These are phyloP conservation scores for Gisinianus flammeolus DNA, from an alignment of 2,888 invertebrate genomes.

Conservation along the genomic window DNA sequence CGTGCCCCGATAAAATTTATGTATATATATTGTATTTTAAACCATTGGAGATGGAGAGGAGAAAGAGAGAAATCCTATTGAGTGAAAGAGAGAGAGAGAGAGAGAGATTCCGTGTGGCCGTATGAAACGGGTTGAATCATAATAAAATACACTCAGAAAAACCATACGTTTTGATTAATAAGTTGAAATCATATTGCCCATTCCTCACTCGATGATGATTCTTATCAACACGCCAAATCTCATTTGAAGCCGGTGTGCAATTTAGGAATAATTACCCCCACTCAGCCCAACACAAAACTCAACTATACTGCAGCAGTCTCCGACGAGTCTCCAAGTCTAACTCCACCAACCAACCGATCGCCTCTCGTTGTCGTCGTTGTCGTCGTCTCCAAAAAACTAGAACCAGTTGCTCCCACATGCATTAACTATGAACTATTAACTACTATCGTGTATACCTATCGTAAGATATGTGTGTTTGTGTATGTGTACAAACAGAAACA, in stretches of 20 bases:
- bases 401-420: too few species aligned
- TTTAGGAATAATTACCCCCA: conserved; percentile 57
- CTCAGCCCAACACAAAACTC: background rate
- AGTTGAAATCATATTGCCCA: conserved; percentile 29
- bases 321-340: too few species aligned
- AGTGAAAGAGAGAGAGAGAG: too few species aligned
- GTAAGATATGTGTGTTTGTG: too few species aligned
- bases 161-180: conserved; percentile 42
- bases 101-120: conserved; percentile 35
- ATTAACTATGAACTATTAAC: too few species aligned
- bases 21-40: background rate
- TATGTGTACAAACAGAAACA: too few species aligned
- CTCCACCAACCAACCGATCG: too few species aligned
- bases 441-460: background rate
- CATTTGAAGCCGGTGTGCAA: conserved; percentile 58
- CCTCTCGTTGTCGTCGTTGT: too few species aligned
- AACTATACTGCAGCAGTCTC: background rate
- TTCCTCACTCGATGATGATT: conserved; percentile 16
- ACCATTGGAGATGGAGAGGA: too few species aligned
- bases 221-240: conserved; percentile 59
- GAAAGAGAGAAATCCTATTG: too few species aligned
- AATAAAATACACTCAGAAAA: background rate
- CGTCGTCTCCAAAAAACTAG: too few species aligned
- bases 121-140: conserved; percentile 28
- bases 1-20: conserved; percentile 27